Percentiles rank a stretch among this genome's conserved stretches.
Evolutionary conservation across 2,888 invertebrate genomes (phyloP).

Genomic region (Smittia sp.): DNA sequence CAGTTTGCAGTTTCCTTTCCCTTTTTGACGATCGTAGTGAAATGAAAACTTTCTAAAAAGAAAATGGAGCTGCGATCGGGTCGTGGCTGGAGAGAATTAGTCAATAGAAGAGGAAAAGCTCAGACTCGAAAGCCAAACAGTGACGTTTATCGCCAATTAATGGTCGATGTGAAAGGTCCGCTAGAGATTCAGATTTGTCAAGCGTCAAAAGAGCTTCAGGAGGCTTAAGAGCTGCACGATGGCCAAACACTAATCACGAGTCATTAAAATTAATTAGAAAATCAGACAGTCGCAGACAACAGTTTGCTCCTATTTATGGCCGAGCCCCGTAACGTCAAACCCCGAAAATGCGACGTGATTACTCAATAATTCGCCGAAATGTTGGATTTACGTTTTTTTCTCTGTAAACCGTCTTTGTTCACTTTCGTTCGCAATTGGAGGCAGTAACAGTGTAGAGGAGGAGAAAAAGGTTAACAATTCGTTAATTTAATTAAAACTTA

Average conservation of each 20-base stretch:
- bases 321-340: background rate
- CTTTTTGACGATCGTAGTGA: background rate
- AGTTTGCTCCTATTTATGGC: background rate
- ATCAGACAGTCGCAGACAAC: background rate
- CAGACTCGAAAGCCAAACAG: background rate
- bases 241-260: background rate
- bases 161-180: background rate
- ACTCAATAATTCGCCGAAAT: background rate
- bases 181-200: background rate
- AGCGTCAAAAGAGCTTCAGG: background rate
- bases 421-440: background rate
- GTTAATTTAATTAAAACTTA: background rate
- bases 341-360: background rate
- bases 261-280: slow-evolving; percentile 7
- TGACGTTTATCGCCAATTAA: background rate
- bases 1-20: background rate
- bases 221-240: no score
- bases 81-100: background rate
- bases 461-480: background rate
- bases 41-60: background rate
- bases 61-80: background rate
- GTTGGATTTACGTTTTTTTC: background rate
- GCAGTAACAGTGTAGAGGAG: background rate
- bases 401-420: background rate
- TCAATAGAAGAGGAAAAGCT: background rate